Conservation (phyloP, 2,888 invertebrate genomes). For the Cepaea hortensis region DNA sequence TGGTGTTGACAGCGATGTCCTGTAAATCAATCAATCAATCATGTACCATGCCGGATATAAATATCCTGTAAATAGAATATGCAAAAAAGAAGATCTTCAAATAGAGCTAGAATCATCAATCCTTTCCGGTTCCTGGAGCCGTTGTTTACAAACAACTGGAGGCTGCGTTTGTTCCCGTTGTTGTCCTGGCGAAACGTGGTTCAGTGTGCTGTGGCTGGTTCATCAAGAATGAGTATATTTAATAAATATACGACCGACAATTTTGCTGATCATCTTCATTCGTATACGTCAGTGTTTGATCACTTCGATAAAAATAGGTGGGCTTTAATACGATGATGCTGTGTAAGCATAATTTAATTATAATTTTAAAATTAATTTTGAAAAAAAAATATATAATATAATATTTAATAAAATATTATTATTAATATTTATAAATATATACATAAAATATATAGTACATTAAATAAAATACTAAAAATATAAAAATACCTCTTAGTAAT, state of each 20-base stretch:
- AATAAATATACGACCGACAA: not conserved
- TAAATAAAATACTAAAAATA: not conserved
- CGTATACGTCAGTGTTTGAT: slow-evolving; percentile 24
- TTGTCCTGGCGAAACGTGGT: not conserved
- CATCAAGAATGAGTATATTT: slow-evolving; percentile 19
- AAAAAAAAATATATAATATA: not conserved
- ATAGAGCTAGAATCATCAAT: not conserved
- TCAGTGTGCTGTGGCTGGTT: not conserved
- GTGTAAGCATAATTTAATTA: not conserved
- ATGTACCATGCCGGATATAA: too few relatives aligned
- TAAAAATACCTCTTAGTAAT: not conserved
- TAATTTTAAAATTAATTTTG: too few relatives aligned
- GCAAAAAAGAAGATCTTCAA: not conserved
- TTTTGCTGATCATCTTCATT: not conserved
- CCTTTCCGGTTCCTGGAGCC: slow-evolving; percentile 17
- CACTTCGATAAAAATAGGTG: slow-evolving; percentile 33
- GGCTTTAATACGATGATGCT: too few relatives aligned
- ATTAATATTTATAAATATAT: not conserved
- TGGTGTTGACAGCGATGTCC: too few relatives aligned
- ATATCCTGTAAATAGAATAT: too few relatives aligned
- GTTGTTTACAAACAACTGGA: slow-evolving; percentile 26
- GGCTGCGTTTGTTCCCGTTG: not conserved
- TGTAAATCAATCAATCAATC: too few relatives aligned
- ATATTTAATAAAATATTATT: not conserved
- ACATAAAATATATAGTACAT: not conserved